Percentiles rank a stretch among this genome's conserved stretches.
Conservation (phyloP, 2,797 vertebrate species). For the Paguma larvata region DNA sequence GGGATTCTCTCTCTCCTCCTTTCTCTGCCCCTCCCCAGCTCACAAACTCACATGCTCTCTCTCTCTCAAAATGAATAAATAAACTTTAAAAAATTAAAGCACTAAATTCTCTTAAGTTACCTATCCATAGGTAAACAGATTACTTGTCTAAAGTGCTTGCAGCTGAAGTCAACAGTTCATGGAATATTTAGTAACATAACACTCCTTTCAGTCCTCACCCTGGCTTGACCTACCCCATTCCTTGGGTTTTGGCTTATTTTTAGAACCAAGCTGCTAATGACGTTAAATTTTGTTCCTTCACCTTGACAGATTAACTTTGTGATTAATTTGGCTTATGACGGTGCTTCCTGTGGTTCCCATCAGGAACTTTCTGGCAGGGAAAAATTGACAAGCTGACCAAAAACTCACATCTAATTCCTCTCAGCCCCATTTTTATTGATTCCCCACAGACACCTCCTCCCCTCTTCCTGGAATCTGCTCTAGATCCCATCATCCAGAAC, state of each 20-base stretch:
- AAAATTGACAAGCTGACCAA: constrained; percentile 70
- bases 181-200: neutral
- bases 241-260: constrained; percentile 43
- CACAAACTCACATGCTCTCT: no score
- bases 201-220: neutral
- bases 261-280: constrained; percentile 34
- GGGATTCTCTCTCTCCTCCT: no score
- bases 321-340: constrained; percentile 68
- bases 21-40: no score
- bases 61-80: no score
- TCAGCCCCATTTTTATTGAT: constrained; percentile 63
- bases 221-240: neutral
- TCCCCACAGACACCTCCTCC: neutral
- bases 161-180: neutral
- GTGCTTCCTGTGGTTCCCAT: constrained; percentile 78
- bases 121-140: neutral
- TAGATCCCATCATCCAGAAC: constrained; percentile 10
- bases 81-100: neutral
- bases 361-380: constrained; percentile 69
- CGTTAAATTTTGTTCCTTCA: constrained; percentile 67
- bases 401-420: constrained; percentile 69
- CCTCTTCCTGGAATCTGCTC: constrained; percentile 32
- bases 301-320: constrained; percentile 69
- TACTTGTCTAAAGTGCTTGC: neutral
- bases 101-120: constrained; percentile 4